Base-by-base conservation (phyloP, 2,113 vertebrate genomes). In the Erythrocercus mccallii region DNA sequence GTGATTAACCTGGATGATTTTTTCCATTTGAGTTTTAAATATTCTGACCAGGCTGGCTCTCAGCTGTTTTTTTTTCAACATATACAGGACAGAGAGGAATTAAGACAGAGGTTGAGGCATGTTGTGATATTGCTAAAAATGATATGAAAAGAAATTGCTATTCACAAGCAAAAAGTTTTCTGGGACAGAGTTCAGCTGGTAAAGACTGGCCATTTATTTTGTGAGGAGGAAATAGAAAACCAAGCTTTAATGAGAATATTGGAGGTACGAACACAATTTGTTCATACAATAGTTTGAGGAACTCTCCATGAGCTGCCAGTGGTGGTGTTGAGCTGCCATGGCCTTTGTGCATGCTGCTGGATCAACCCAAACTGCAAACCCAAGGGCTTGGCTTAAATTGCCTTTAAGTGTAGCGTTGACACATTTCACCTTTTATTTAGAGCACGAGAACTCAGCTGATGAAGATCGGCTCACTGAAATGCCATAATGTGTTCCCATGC, bases 121-220 rank as follows among this genome's bases (percentile, higher is more conserved):
- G n/a, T 54, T 88, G 76, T 74, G 82, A 74, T 94, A 69, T 38
- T 92, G 70, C 62, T 95, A 56, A 85, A 94, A 94, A 85, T 62
- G 33, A 61, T 47, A 78, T 81, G 71, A 73, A 71, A 78, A 79
- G 38, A 81, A 95, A 78, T 76, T 83, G 69, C 31, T 69, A n/a
- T 95, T 91, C 8, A 11, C 33, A 91, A 58, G 70, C 40, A 92
- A 83, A 88, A 94, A 25, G 33, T 88, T 94, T 94, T 81, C 90
- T 83, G 83, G 83, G 88, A 40, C 56, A 66, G 40, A 76, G 15
- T 38, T 88, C 66, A 82, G 72, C 33, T 86, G 85, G 30, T 91
- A 74, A 93, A 93, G 88, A 47, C 40, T 86, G 87, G 51, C 30
- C 54, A 50, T 70, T 95, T 87, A 38, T 92, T 90, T 90, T 71